These are phyloP conservation scores for Drosophila parthenogenetica DNA, from an alignment of 2,888 invertebrate genomes.

Conservation along the genomic window DNA sequence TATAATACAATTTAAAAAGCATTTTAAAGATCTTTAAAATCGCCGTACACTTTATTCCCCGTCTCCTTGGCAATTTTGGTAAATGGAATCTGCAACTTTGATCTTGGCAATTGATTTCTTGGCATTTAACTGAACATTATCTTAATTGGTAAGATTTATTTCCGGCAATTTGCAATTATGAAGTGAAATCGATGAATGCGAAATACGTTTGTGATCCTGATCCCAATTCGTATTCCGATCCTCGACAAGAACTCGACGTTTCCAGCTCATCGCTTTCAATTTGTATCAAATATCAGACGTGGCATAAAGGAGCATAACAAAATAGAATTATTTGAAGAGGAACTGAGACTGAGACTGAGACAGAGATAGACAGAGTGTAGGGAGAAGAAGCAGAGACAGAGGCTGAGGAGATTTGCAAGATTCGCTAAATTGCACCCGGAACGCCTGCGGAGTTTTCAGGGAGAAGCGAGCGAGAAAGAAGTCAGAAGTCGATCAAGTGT, in stretches of 20 bases:
- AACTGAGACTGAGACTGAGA: no score
- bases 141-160: slow-evolving; percentile 10
- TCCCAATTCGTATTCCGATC: background rate
- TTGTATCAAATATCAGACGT: slow-evolving; percentile 64
- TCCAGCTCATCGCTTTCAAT: slow-evolving; percentile 77
- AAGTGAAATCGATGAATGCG: slow-evolving; percentile 8
- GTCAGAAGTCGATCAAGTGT: slow-evolving; percentile 74
- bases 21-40: no score
- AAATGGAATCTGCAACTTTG: background rate
- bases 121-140: slow-evolving; percentile 17
- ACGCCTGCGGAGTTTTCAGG: slow-evolving; percentile 36
- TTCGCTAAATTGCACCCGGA: slow-evolving; percentile 67
- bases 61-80: no score
- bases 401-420: slow-evolving; percentile 40
- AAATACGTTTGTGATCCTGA: slow-evolving; percentile 1
- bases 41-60: no score
- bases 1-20: no score
- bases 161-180: slow-evolving; percentile 39
- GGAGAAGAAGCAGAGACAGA: background rate
- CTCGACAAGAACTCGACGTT: slow-evolving; percentile 64
- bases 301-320: background rate
- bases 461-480: slow-evolving; percentile 28
- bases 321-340: background rate
- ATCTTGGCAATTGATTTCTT: slow-evolving; percentile 38
- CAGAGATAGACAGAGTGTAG: no score